Evolutionary conservation across 2,113 vertebrate species (phyloP), one percentile per base, ranked within the genome.

Genomic region (Grallaria varia): DNA sequence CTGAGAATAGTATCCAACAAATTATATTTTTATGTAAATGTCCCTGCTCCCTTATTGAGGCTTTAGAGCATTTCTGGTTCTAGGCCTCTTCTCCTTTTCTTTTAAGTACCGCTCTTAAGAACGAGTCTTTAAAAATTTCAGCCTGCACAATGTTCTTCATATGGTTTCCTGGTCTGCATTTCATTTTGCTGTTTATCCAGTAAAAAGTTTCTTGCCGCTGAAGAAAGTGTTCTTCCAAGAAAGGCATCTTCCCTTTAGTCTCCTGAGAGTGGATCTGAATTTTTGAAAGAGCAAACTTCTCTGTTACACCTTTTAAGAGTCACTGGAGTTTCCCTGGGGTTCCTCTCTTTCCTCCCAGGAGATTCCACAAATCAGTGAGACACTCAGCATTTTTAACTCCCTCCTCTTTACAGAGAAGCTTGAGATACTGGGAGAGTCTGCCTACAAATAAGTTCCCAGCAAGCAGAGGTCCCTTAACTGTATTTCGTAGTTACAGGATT

Each of bases 21-120:
- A 44, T 67, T 77, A 47, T 35, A 58, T 87, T 93, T 67, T 83
- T 71, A 40, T 77, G 59, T 67, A 82, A 50, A 59, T 53, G 27
- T 67, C 45, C 31, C 39, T 76, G 40, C 8, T 78, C 44, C 17
- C 4, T 68, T 68, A 47, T 4, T 66, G 63, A 77, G 14, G 15
- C 15, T 89, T 84, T 63, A 77, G 69, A 77, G 40, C 13, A 69
- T 67, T 93, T 93, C 40, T 91, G 35, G 40, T 91, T 72, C 17
- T 63, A 76, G 44, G 37, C 24, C 10, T 76, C 39, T 39, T 15
- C 25, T 91, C 14, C 37, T 81, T 28, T 71, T 60, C 42, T 69
- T 53, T 79, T 35, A 89, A 87, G 37, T 66, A 58, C 21, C 9
- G 17, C 33, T 73, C 58, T 40, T 60, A 17, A 85, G 74, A 76